Conservation (phyloP, 2,797 vertebrate genomes). For the Epinephelus malabaricus region DNA sequence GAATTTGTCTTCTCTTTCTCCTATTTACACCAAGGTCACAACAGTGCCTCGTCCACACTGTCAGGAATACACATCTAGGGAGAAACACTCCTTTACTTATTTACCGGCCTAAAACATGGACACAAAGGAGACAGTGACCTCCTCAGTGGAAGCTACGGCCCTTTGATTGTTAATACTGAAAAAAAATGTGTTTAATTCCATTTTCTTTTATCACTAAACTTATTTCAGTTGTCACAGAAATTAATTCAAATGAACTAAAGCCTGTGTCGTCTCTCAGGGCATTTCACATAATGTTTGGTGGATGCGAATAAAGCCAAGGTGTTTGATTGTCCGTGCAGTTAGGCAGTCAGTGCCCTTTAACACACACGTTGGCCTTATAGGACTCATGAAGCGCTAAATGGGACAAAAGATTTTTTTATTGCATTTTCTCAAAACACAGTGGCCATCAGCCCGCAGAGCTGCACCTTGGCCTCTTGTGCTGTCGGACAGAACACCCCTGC, state of each 20-base stretch:
- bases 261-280: neutral
- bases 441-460: neutral
- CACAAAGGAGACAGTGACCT: too few relatives aligned
- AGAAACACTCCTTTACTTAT: neutral
- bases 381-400: conserved; percentile 63
- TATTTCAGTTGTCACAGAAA: neutral
- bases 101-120: neutral
- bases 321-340: conserved; percentile 36
- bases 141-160: neutral
- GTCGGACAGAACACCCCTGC: conserved; percentile 28
- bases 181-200: conserved; percentile 5
- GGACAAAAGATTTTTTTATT: conserved; percentile 52
- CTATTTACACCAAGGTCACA: neutral
- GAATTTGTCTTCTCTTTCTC: neutral
- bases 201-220: neutral
- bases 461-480: conserved; percentile 23
- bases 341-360: conserved; percentile 61
- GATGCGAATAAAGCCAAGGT: conserved; percentile 15
- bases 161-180: neutral
- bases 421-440: neutral
- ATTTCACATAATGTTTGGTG: conserved; percentile 10
- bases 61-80: neutral
- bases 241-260: neutral
- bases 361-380: conserved; percentile 59
- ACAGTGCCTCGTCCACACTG: neutral